Base-by-base conservation (phyloP, 1,140 invertebrate species). In the Drosophila yakuba region DNA sequence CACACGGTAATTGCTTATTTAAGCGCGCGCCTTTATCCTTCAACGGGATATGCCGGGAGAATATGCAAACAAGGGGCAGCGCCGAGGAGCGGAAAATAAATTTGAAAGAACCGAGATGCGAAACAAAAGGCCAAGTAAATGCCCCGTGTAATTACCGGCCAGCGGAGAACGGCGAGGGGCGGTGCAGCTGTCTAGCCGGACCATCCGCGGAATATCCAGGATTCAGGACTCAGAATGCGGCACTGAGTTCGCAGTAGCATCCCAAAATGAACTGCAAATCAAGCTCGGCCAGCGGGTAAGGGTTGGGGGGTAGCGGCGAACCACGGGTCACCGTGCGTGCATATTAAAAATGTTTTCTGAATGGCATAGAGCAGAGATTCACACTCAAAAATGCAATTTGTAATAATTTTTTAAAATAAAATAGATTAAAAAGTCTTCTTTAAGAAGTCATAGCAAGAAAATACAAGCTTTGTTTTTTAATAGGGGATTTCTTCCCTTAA, bases 1-100 rank as follows among this genome's bases (percentile, higher is more conserved):
- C 51, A 88, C 79, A 86, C 76, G 84, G 83, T 88, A 88, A 88
- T 88, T 88, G 83, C 83, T 89, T 88, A 88, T 88, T 88, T 88
- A 88, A 89, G 84, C 76, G 83, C 83, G 83, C 83, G 60, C 59
- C 64, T 83, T 88, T 81, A 86, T 89, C 84, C 83, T 88, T 83
- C 60, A 62, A 86, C 69, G 82, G 82, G 81, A 85, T 32, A 32
- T 83, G 80, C 60, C 60, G 45, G 72, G 69, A 52, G 71, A 72
- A 66, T 75, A 51, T 64, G 80, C 69, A 82, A 50, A 76, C 48
- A 48, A 20, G 38, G 50, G 50, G 56, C 62, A 56, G 47, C 17
- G 50, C n/a, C 58, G 41, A 58, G 45, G 28, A 50, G 59, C 38
- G 45, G 36, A 38, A 63, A 41, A 56, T 48, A 60, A 60, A 74